Evolutionary conservation across 2,888 invertebrate species (phyloP).

Genomic region (Calameuta pallipes): DNA sequence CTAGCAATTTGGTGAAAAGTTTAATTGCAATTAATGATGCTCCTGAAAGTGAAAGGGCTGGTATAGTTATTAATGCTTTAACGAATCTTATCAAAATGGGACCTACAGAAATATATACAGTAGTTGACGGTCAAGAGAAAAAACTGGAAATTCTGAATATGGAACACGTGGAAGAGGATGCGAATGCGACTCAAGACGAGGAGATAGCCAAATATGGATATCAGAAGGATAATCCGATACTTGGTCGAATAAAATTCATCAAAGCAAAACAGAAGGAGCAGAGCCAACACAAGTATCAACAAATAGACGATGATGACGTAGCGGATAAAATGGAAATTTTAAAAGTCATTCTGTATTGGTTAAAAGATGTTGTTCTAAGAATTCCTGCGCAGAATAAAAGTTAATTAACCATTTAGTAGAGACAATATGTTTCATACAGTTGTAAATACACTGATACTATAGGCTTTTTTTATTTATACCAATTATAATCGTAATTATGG

Average conservation of each 20-base stretch:
- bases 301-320: constrained; percentile 20
- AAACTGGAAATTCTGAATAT: not conserved
- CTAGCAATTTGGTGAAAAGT: constrained; percentile 22
- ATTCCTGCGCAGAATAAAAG: constrained; percentile 2
- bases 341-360: constrained; percentile 27
- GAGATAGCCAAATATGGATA: constrained; percentile 24
- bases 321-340: constrained; percentile 24
- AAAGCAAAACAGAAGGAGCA: constrained; percentile 16
- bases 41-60: constrained; percentile 28
- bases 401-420: constrained; percentile 15
- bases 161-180: not conserved
- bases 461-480: not conserved
- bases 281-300: constrained; percentile 30
- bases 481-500: not conserved
- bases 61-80: constrained; percentile 30
- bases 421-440: constrained; percentile 11
- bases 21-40: constrained; percentile 27
- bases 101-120: not conserved
- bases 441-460: constrained; percentile 7
- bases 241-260: constrained; percentile 24
- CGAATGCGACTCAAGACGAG: not conserved
- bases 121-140: constrained; percentile 1
- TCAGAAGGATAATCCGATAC: constrained; percentile 31
- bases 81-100: constrained; percentile 24
- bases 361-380: constrained; percentile 27